Evolutionary conservation across 2,113 vertebrate species (phyloP), one percentile per base, ranked within the genome.

Genomic region (Cyprinodon variegatus): DNA sequence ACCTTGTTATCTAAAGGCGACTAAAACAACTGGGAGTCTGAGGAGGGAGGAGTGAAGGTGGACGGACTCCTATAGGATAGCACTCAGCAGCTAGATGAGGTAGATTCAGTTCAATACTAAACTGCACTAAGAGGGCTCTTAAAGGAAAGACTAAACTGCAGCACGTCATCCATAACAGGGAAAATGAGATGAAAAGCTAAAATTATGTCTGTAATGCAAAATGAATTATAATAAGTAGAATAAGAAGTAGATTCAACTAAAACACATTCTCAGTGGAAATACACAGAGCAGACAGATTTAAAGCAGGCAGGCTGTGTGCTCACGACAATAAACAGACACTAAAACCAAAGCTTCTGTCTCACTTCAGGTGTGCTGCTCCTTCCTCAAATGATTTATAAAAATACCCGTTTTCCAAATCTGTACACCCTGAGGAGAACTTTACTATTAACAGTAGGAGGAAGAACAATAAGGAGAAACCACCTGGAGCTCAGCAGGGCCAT

Each of bases 381-480:
- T 84, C 82, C 85, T 82, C 59, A 62, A 80, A 83, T 67, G 83
- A 84, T 73, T 88, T n/a, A 86, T 76, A 86, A 83, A 85, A 91
- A 94, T 95, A 95, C 94, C 94, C 94, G 94, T 95, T 94, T 93
- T 86, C 86, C 91, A 81, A 90, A 93, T 90, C 86, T 88, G 85
- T 90, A 89, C 85, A 94, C 93, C 94, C 94, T 94, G 94, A 95
- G 94, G 87, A 94, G 72, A 79, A 77, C 46, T 82, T 88, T 66
- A 79, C 83, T 82, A 83, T 66, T 64, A 39, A 85, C 80, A 61
- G 50, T 61, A 69, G 78, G 76, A 88, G 80, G 72, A 84, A 76
- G 78, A 93, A 87, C 77, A 75, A 78, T 76, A 79, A 22, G 67
- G 74, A 83, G 65, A 82, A 80, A 48, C 50, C 74, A 68, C 68